Evolutionary conservation across 2,888 invertebrate species (phyloP).

Genomic region (Microdon myrmicae): DNA sequence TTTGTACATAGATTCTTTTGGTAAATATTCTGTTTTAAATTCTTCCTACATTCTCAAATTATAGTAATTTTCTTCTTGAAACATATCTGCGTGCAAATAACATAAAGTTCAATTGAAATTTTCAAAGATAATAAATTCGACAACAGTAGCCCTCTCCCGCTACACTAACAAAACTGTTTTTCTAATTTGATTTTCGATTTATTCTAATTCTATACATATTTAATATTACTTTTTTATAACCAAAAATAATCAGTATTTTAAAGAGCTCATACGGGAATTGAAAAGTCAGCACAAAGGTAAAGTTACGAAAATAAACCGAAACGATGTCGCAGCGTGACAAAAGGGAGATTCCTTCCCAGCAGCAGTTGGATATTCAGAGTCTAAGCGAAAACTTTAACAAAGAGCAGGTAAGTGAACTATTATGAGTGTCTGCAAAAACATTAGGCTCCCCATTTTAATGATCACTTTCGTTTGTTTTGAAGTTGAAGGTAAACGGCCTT

Average conservation of each 20-base stretch:
- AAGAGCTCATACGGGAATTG: no score
- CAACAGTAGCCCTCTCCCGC: neutral
- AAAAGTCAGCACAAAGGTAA: slow-evolving; percentile 14
- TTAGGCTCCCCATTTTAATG: no score
- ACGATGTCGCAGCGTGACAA: slow-evolving; percentile 38
- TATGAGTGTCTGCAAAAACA: neutral
- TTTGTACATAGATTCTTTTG: slow-evolving; percentile 56
- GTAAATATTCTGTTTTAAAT: slow-evolving; percentile 42
- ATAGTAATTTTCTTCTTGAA: neutral
- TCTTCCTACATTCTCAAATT: neutral
- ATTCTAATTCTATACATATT: no score
- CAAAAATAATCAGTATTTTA: no score
- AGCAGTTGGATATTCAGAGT: slow-evolving; percentile 53
- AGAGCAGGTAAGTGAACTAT: slow-evolving; percentile 54
- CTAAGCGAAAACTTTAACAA: slow-evolving; percentile 57
- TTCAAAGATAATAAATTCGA: slow-evolving; percentile 1
- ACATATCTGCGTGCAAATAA: neutral
- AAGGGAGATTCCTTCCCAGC: slow-evolving; percentile 35
- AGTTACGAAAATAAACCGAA: slow-evolving; percentile 4
- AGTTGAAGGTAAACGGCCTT: no score
- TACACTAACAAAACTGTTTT: no score
- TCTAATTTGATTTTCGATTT: no score
- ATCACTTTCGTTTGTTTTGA: no score
- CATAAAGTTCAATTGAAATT: slow-evolving; percentile 4
- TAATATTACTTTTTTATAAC: no score